A percentile compares a stretch with the other conserved stretches of the same genome.
phyloP scores from a whole-genome alignment of 2,888 invertebrate species.

The Apodemia mormo region DNA sequence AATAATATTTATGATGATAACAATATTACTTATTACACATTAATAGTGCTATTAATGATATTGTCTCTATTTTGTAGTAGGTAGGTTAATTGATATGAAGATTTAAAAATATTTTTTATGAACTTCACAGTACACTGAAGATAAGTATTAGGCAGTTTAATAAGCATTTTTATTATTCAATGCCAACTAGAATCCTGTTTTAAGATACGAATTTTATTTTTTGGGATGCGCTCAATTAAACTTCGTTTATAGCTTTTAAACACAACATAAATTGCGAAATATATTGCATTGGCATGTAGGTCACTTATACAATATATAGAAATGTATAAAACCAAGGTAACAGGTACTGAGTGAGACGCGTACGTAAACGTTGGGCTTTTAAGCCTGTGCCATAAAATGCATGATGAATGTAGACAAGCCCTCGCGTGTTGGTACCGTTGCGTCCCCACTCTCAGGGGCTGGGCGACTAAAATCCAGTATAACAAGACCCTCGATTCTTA shows the following conservation, averaged over 20 bases:
- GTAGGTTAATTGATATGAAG: too few relatives aligned
- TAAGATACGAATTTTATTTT: not conserved
- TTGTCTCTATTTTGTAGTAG: too few relatives aligned
- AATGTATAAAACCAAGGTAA: constrained; percentile 39
- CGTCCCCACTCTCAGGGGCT: constrained; percentile 72
- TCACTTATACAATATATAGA: constrained; percentile 25
- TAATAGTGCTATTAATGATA: too few relatives aligned
- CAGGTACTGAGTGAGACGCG: constrained; percentile 56
- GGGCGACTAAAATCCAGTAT: constrained; percentile 54
- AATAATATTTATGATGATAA: too few relatives aligned
- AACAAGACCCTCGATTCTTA: constrained; percentile 49
- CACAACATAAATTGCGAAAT: constrained; percentile 7
- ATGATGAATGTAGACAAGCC: constrained; percentile 76
- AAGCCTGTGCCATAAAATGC: constrained; percentile 72
- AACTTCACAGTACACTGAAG: too few relatives aligned
- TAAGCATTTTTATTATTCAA: not conserved
- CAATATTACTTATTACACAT: too few relatives aligned
- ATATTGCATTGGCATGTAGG: constrained; percentile 7
- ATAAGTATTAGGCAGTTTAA: not conserved
- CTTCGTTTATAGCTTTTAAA: not conserved
- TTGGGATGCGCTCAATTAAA: constrained; percentile 3
- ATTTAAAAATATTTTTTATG: too few relatives aligned
- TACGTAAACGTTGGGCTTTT: constrained; percentile 70
- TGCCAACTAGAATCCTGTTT: constrained; percentile 4
- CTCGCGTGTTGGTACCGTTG: constrained; percentile 72